Conservation (phyloP, 1,140 invertebrate genomes). For the Littorina saxatilis region DNA sequence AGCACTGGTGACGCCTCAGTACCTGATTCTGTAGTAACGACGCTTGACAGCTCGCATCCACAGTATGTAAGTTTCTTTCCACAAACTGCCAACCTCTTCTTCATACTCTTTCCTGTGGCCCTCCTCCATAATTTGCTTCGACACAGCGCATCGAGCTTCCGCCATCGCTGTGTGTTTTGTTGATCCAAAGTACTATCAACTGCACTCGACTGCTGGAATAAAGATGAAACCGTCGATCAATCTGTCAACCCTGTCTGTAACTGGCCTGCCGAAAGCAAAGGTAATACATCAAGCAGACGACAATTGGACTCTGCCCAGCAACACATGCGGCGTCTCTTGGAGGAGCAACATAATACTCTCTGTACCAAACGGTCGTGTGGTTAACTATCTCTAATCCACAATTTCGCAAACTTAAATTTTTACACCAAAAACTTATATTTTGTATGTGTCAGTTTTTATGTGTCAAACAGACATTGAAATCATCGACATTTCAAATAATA, state of each 20-base stretch:
- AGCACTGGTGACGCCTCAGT: too few species aligned
- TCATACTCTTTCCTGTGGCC: conserved; percentile 7
- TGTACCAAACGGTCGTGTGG: neutral
- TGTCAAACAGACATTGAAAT: too few species aligned
- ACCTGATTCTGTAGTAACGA: conserved; percentile 33
- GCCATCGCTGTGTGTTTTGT: neutral
- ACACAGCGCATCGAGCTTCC: conserved; percentile 16
- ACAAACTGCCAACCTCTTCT: neutral
- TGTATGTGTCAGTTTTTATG: too few species aligned
- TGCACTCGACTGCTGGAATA: too few species aligned
- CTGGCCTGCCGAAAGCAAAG: too few species aligned
- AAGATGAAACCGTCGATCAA: too few species aligned
- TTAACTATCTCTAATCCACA: conserved; percentile 35
- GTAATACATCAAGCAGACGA: too few species aligned
- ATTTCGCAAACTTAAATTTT: neutral
- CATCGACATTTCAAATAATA: too few species aligned
- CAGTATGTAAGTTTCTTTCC: conserved; percentile 28
- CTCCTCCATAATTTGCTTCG: neutral
- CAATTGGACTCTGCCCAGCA: too few species aligned
- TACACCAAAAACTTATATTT: neutral
- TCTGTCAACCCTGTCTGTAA: too few species aligned
- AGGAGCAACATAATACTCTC: conserved; percentile 30
- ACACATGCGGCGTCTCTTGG: conserved; percentile 3
- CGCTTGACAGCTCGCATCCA: conserved; percentile 29
- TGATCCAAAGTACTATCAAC: too few species aligned